A percentile compares a stretch with the other conserved stretches of the same genome.
Conservation (phyloP, 2,797 vertebrate species). For the Anniella stebbinsi region DNA sequence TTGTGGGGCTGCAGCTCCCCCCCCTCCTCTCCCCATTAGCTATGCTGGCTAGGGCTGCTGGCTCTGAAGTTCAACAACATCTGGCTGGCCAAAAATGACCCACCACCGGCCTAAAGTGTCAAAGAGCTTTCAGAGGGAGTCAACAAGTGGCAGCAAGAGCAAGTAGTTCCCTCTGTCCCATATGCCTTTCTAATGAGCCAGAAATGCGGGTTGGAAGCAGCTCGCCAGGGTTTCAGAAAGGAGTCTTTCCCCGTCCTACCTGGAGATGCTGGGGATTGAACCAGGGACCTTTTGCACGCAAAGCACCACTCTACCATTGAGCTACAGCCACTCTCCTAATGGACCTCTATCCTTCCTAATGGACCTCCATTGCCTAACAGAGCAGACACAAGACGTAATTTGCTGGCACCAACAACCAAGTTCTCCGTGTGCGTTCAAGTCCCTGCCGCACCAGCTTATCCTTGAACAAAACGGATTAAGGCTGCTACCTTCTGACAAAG, state of each 20-base stretch:
- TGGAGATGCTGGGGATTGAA: not conserved
- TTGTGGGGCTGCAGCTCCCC: too few relatives aligned
- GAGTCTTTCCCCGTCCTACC: not conserved
- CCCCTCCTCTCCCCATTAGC: too few relatives aligned
- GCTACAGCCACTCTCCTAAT: not conserved
- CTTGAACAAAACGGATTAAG: conserved; percentile 27
- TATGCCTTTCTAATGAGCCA: not conserved
- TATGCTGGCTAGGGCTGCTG: too few relatives aligned
- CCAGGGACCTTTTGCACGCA: not conserved
- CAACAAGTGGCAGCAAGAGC: not conserved
- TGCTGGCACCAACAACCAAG: not conserved
- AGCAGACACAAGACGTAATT: not conserved
- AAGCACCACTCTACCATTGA: not conserved
- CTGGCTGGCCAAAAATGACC: too few relatives aligned
- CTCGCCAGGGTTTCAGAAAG: not conserved
- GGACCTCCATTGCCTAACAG: not conserved
- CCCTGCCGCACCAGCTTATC: not conserved
- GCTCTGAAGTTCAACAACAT: too few relatives aligned
- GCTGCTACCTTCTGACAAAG: not conserved
- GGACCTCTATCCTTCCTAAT: not conserved
- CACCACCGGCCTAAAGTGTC: too few relatives aligned
- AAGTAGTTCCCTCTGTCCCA: too few relatives aligned
- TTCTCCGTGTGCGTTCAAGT: not conserved
- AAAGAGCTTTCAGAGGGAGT: not conserved
- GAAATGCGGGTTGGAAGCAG: not conserved